Conservation (phyloP, 30 jellyfish, hydroid and myxozoan species). For the Chrysaora quinquecirrha region DNA sequence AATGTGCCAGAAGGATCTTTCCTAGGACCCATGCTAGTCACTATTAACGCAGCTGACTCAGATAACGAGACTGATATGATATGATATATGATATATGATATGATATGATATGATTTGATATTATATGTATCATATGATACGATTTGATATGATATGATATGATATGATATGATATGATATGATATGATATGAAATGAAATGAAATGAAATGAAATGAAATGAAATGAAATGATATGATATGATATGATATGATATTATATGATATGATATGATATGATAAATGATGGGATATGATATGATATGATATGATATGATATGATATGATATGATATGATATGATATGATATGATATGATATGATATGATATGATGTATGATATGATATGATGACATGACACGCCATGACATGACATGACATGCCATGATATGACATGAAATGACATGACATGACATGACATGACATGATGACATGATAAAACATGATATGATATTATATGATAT, state of each 20-base stretch:
- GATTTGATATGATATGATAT: no score
- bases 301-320: background rate
- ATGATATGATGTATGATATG: no score
- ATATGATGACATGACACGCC: no score
- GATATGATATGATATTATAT: no score
- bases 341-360: background rate
- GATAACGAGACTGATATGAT: no score
- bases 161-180: background rate
- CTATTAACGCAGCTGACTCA: no score
- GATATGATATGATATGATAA: background rate
- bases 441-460: no score
- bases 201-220: background rate
- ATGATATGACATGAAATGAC: no score
- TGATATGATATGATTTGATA: background rate
- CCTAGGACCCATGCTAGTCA: background rate
- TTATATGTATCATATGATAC: background rate
- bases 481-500: no score
- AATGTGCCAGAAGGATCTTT: background rate
- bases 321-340: background rate
- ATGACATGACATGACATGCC: background rate
- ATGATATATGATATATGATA: background rate
- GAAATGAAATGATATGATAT: background rate
- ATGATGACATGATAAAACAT: background rate
- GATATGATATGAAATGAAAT: background rate
- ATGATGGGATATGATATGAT: background rate